phyloP scores from a whole-genome alignment of 2,113 vertebrate species.

The Ranitomeya imitator region DNA sequence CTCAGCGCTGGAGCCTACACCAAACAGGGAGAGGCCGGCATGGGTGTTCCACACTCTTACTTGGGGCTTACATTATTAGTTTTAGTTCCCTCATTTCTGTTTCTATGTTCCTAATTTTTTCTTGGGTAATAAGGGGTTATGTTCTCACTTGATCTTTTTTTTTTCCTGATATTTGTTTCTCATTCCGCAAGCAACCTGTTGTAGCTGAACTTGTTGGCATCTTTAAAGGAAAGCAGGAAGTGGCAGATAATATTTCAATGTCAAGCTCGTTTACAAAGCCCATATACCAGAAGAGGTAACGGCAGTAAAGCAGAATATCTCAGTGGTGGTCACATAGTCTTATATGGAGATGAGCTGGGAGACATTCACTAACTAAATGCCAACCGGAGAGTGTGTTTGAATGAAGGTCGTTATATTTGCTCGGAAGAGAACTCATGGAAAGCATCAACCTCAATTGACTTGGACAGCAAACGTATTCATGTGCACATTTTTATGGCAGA shows the following conservation, averaged over 20 bases:
- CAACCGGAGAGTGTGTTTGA: conserved; percentile 30
- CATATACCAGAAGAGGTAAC: conserved; percentile 14
- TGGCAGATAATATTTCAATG: conserved; percentile 3
- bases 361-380: conserved; percentile 45
- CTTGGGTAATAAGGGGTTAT: too few species aligned
- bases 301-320: not conserved
- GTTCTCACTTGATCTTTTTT: too few species aligned
- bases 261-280: not conserved
- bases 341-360: conserved; percentile 44
- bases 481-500: not conserved
- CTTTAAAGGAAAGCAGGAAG: not conserved
- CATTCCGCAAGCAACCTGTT: not conserved
- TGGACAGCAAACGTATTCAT: not conserved
- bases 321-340: conserved; percentile 19
- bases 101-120: too few species aligned
- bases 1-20: too few species aligned
- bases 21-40: too few species aligned
- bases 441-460: not conserved
- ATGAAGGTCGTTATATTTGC: conserved; percentile 8
- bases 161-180: not conserved
- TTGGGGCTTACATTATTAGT: not conserved
- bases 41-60: not conserved
- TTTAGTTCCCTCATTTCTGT: too few species aligned
- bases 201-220: not conserved
- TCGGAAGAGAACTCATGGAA: not conserved